Evolutionary conservation across 2,113 vertebrate species (phyloP).

Genomic region (Oreotrochilus melanogaster): DNA sequence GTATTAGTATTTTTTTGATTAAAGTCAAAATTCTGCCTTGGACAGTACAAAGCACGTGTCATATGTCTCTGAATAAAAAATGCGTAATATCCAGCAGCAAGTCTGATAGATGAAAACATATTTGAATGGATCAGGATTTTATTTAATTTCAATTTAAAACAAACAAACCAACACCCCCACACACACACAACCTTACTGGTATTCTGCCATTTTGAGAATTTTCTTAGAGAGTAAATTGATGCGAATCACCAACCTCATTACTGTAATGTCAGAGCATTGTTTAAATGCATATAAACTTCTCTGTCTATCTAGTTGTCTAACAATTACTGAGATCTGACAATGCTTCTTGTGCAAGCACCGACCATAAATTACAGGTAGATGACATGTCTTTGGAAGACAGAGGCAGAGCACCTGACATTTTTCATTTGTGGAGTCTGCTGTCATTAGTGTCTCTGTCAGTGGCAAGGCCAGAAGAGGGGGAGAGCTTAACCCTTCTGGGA

Average conservation of each 20-base stretch:
- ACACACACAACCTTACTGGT: no score
- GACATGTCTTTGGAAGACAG: constrained; percentile 27
- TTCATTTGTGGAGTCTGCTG: constrained; percentile 42
- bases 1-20: neutral
- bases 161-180: neutral
- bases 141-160: neutral
- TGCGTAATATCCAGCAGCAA: neutral
- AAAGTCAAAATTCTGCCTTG: neutral
- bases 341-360: constrained; percentile 16
- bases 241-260: constrained; percentile 60
- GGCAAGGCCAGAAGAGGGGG: constrained; percentile 49
- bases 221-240: neutral
- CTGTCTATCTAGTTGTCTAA: constrained; percentile 33
- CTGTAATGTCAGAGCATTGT: constrained; percentile 28
- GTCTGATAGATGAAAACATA: neutral
- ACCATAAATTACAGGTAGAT: constrained; percentile 46
- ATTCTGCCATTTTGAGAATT: neutral
- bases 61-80: neutral
- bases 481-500: constrained; percentile 15
- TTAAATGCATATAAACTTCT: constrained; percentile 44
- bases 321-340: constrained; percentile 56
- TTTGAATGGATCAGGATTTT: neutral
- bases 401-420: constrained; percentile 33
- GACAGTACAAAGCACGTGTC: neutral
- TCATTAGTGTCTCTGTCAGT: constrained; percentile 12